Evolutionary conservation across 2,797 vertebrate genomes (phyloP).

Genomic region (Antennarius maculatus): DNA sequence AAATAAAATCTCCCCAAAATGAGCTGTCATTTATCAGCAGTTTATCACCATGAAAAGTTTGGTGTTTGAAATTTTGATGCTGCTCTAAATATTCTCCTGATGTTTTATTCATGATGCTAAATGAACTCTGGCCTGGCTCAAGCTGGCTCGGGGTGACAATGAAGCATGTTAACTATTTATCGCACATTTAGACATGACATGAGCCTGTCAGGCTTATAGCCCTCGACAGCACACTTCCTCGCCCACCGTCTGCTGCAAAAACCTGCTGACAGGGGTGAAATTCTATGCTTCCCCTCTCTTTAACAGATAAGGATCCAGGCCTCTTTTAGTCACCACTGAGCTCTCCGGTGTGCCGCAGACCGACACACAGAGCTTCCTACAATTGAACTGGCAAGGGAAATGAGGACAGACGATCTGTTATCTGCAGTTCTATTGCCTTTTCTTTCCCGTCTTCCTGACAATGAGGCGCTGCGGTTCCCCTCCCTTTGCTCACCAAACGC

Average conservation of each 20-base stretch:
- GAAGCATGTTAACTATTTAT: constrained; percentile 64
- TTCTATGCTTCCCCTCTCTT: constrained; percentile 43
- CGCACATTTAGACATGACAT: constrained; percentile 50
- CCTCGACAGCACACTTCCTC: constrained; percentile 19
- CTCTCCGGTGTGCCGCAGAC: constrained; percentile 31
- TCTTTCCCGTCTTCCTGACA: constrained; percentile 37
- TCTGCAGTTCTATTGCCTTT: constrained; percentile 59
- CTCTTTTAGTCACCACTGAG: constrained; percentile 50
- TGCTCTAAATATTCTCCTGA: constrained; percentile 4
- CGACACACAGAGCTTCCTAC: constrained; percentile 45
- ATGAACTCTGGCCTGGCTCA: constrained; percentile 60
- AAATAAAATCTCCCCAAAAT: constrained; percentile 1
- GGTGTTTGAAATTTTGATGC: constrained; percentile 26
- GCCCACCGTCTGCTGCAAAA: constrained; percentile 44
- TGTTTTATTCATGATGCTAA: constrained; percentile 61
- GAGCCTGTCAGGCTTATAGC: constrained; percentile 41
- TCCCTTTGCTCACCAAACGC: constrained; percentile 43
- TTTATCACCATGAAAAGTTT: background rate
- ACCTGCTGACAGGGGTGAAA: constrained; percentile 66
- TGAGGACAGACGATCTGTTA: constrained; percentile 57
- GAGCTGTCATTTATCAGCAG: constrained; percentile 22
- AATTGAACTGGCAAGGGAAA: constrained; percentile 63
- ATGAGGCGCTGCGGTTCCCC: constrained; percentile 39
- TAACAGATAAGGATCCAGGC: constrained; percentile 68
- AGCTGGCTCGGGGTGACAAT: constrained; percentile 45